These are phyloP conservation scores for Ibycter americanus DNA, from an alignment of 2,797 vertebrate species.

Conservation along the genomic window DNA sequence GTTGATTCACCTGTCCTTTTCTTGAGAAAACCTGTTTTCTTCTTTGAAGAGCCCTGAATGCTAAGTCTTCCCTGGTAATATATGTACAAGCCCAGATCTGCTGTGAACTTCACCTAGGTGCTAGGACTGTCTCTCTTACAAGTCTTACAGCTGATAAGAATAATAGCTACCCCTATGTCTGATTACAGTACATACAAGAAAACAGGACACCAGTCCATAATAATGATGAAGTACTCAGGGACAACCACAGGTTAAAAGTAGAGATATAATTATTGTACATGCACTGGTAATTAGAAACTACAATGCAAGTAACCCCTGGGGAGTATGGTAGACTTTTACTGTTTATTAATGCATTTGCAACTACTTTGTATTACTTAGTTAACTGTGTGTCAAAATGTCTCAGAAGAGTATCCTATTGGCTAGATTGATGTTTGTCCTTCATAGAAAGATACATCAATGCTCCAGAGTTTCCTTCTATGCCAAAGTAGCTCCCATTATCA, in stretches of 20 bases:
- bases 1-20: not conserved
- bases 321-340: not conserved
- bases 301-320: not conserved
- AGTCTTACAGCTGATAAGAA: not conserved
- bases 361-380: not conserved
- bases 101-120: not conserved
- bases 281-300: not conserved
- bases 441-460: not conserved
- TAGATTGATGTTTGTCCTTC: not conserved
- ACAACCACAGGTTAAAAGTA: not conserved
- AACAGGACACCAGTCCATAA: not conserved
- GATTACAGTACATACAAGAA: not conserved
- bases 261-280: not conserved
- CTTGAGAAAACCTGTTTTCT: not conserved
- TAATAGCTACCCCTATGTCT: not conserved
- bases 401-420: not conserved
- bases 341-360: not conserved
- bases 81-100: not conserved
- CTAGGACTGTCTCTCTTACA: not conserved
- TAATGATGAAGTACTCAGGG: not conserved
- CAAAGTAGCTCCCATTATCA: not conserved
- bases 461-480: not conserved
- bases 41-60: not conserved
- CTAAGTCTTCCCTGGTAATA: not conserved
- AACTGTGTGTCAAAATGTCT: not conserved